Evolutionary conservation across 2,113 vertebrate species (phyloP).

Genomic region (Phalacrocorax brasilianus): DNA sequence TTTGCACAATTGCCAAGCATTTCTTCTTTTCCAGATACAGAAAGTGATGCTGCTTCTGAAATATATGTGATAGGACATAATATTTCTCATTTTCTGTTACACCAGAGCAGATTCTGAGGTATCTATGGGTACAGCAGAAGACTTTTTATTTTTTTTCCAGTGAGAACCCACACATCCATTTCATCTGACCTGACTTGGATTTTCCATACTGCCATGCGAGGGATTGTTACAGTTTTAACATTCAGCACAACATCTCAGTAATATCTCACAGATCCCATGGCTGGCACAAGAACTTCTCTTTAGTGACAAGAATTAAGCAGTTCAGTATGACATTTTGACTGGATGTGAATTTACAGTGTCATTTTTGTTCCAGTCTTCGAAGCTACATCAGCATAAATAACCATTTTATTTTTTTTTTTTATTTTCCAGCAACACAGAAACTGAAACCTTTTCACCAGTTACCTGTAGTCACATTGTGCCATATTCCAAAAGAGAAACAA

Average conservation of each 20-base stretch:
- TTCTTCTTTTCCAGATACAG: not conserved
- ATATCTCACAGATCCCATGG: not conserved
- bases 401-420: not conserved
- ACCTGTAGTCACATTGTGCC: not conserved
- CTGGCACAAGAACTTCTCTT: not conserved
- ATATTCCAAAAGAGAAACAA: not conserved
- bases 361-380: not conserved
- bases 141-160: too few species aligned
- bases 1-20: not conserved
- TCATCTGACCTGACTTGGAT: not conserved
- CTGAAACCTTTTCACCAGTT: not conserved
- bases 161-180: not conserved
- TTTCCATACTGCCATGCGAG: not conserved
- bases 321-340: not conserved
- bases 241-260: not conserved
- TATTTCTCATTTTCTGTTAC: not conserved
- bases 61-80: rapidly evolving
- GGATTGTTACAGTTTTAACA: not conserved
- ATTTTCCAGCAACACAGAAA: not conserved
- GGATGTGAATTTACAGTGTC: not conserved
- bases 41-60: not conserved
- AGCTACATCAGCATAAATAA: not conserved
- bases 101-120: not conserved
- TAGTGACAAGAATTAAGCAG: not conserved
- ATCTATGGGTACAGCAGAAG: too few species aligned